Evolutionary conservation across 2,113 vertebrate species (phyloP).

Genomic region (Gavialis gangeticus): DNA sequence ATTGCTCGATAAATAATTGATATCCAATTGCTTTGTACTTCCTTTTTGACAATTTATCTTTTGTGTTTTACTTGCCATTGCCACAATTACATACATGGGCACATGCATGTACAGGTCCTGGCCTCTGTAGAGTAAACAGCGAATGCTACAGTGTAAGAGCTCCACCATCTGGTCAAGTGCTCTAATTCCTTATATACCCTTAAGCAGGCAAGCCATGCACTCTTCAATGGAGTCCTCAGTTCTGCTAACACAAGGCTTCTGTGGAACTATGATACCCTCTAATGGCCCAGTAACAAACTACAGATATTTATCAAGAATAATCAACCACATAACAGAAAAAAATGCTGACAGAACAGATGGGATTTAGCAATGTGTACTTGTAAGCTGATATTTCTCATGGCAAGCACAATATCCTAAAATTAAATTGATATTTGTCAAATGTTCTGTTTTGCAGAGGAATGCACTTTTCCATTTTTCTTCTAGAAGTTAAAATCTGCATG

Average conservation of each 20-base stretch:
- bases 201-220: neutral
- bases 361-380: neutral
- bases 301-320: neutral
- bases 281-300: conserved; percentile 57
- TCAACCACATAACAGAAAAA: conserved; percentile 10
- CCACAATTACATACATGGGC: neutral
- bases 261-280: conserved; percentile 81
- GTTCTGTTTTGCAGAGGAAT: neutral
- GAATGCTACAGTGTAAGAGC: neutral
- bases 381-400: neutral
- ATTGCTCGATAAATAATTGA: neutral
- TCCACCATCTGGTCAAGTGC: neutral
- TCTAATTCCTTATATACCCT: neutral
- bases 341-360: conserved; percentile 31
- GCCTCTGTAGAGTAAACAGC: neutral
- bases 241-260: neutral
- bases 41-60: neutral
- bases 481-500: neutral
- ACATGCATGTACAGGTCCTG: neutral
- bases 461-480: neutral
- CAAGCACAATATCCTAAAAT: neutral
- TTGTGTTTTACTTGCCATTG: neutral
- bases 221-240: neutral
- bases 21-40: neutral
- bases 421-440: neutral